phyloP scores from a whole-genome alignment of 2,888 invertebrate species.

The Acanthacorydalis orientalis region DNA sequence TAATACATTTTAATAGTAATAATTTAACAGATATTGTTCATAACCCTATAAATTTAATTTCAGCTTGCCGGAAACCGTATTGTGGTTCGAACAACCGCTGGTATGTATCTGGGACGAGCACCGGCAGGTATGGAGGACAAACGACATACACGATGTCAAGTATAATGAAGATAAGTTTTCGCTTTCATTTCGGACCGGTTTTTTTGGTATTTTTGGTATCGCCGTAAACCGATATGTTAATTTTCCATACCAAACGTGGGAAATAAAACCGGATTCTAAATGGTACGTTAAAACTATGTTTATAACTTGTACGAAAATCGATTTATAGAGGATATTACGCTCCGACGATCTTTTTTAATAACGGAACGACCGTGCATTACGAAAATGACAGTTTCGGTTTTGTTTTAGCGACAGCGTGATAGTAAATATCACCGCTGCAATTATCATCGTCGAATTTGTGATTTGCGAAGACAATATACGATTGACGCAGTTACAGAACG shows the following conservation, averaged over 20 bases:
- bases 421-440: conserved; percentile 35
- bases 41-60: background rate
- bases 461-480: conserved; percentile 28
- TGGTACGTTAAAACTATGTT: conserved; percentile 22
- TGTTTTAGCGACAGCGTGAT: conserved; percentile 31
- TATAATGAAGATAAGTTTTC: conserved; percentile 73
- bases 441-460: conserved; percentile 36
- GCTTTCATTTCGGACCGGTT: conserved; percentile 58
- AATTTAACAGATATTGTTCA: no score
- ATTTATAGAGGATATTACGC: background rate
- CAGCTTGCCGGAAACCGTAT: conserved; percentile 13
- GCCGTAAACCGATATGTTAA: conserved; percentile 60
- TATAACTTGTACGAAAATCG: background rate
- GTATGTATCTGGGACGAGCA: conserved; percentile 22
- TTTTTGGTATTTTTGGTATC: conserved; percentile 49
- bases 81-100: conserved; percentile 23
- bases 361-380: background rate
- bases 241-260: conserved; percentile 77
- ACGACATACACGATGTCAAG: conserved; percentile 51
- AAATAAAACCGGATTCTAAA: conserved; percentile 49
- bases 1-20: no score
- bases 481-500: conserved; percentile 35
- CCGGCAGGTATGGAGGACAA: conserved; percentile 18
- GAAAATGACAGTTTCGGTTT: background rate
- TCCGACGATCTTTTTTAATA: background rate